phyloP scores from a whole-genome alignment of 2,797 vertebrate genomes.

The Anguilla megastoma region DNA sequence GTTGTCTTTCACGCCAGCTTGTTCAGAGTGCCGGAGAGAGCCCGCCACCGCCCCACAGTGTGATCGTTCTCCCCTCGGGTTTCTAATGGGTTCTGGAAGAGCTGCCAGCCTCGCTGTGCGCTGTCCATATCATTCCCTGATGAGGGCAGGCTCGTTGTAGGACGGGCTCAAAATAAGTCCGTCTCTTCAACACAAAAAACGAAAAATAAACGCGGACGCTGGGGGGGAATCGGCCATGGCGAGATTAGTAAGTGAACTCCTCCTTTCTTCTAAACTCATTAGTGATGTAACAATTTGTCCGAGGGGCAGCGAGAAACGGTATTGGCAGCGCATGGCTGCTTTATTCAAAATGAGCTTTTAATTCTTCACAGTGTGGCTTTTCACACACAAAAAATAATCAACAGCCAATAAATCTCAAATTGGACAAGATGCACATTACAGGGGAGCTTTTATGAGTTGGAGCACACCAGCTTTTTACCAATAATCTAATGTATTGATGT shows the following conservation, averaged over 20 bases:
- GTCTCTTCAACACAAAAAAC: neutral
- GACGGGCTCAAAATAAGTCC: constrained; percentile 9
- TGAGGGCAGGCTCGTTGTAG: neutral
- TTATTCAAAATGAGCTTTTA: neutral
- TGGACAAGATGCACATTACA: neutral
- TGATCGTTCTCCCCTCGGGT: constrained; percentile 27
- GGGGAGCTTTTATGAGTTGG: neutral
- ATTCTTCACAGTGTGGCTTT: neutral
- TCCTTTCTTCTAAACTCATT: neutral
- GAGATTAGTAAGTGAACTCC: neutral
- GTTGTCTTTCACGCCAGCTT: constrained; percentile 44
- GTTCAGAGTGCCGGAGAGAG: constrained; percentile 31
- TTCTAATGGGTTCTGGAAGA: constrained; percentile 37
- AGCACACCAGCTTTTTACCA: neutral
- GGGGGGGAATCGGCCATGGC: neutral
- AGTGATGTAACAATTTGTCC: constrained; percentile 1
- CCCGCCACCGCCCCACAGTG: constrained; percentile 36
- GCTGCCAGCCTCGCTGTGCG: constrained; percentile 27
- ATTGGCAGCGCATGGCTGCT: neutral
- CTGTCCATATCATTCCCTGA: constrained; percentile 2
- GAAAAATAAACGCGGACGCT: neutral
- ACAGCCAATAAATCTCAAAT: neutral
- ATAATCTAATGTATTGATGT: neutral
- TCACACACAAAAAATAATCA: neutral
- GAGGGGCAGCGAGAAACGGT: neutral